Evolutionary conservation across 2,797 vertebrate species (phyloP).

Genomic region (Sebastes kiyomatsui): DNA sequence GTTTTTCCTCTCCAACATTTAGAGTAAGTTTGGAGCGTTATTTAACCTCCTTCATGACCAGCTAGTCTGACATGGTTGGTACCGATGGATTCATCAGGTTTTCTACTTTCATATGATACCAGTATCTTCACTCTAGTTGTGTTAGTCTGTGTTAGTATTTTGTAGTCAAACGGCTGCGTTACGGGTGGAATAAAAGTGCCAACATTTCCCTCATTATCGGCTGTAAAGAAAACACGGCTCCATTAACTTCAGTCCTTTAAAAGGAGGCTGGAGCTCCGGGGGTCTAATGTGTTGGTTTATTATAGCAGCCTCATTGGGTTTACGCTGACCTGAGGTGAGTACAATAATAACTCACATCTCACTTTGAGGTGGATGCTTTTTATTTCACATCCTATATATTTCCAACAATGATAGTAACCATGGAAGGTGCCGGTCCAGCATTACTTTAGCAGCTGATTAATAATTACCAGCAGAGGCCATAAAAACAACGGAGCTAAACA

Average conservation of each 20-base stretch:
- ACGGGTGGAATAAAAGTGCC: not conserved
- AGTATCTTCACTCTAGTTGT: too few species aligned
- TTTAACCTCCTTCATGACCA: too few species aligned
- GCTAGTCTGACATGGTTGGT: too few species aligned
- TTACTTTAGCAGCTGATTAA: slow-evolving; percentile 59
- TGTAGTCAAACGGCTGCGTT: not conserved
- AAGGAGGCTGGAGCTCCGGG: not conserved
- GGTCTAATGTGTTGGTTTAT: not conserved
- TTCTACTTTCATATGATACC: fast-evolving
- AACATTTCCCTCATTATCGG: not conserved
- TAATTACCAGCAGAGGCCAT: slow-evolving; percentile 59
- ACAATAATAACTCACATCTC: not conserved
- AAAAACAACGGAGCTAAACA: slow-evolving; percentile 41
- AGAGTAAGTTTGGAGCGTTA: too few species aligned
- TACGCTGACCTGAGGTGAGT: not conserved
- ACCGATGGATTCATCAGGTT: too few species aligned
- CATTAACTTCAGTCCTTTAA: not conserved
- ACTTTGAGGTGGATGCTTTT: not conserved
- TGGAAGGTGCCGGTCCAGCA: not conserved
- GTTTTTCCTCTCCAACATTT: too few species aligned
- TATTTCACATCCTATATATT: not conserved
- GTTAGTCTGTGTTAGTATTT: too few species aligned
- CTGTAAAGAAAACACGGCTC: not conserved
- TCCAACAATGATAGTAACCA: not conserved
- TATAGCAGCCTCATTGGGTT: not conserved